phyloP scores from a whole-genome alignment of 1,140 invertebrate genomes.

The Marisa cornuarietis region DNA sequence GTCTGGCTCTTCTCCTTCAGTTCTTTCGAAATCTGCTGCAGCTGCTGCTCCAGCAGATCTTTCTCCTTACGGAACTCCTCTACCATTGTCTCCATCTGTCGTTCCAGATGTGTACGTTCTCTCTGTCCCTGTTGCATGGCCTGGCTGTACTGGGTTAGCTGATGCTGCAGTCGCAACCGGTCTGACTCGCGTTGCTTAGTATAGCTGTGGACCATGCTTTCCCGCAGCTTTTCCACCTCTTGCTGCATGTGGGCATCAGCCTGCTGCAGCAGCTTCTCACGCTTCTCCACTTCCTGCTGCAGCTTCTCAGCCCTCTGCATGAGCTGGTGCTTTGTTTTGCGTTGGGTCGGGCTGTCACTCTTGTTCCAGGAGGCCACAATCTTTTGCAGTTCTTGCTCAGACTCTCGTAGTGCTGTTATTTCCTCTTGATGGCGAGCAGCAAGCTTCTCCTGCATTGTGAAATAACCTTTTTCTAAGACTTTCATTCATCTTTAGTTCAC shows the following conservation, averaged over 20 bases:
- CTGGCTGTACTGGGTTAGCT: slow-evolving; percentile 30
- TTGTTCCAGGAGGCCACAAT: neutral
- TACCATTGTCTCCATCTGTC: slow-evolving; percentile 17
- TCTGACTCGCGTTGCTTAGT: slow-evolving; percentile 22
- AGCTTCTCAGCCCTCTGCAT: slow-evolving; percentile 23
- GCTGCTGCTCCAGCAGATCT: slow-evolving; percentile 24
- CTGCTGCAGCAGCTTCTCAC: slow-evolving; percentile 43
- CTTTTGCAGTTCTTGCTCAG: slow-evolving; percentile 12
- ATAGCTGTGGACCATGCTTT: slow-evolving; percentile 37
- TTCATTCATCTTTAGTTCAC: too few relatives aligned
- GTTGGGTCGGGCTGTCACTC: neutral
- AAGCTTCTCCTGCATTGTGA: slow-evolving; percentile 29
- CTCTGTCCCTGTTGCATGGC: slow-evolving; percentile 28
- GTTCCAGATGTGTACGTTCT: slow-evolving; percentile 25
- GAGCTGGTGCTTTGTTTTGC: slow-evolving; percentile 11
- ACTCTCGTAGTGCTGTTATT: slow-evolving; percentile 13
- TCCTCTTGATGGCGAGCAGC: slow-evolving; percentile 30
- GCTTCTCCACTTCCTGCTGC: slow-evolving; percentile 34
- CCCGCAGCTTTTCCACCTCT: slow-evolving; percentile 39
- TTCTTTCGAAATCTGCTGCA: slow-evolving; percentile 19
- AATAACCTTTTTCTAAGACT: neutral
- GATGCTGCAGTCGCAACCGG: slow-evolving; percentile 23
- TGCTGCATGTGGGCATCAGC: slow-evolving; percentile 47
- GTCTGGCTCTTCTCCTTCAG: neutral
- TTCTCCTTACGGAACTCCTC: slow-evolving; percentile 21